These are phyloP conservation scores for Pardalotus punctatus DNA, from an alignment of 2,113 vertebrate species.

Conservation along the genomic window DNA sequence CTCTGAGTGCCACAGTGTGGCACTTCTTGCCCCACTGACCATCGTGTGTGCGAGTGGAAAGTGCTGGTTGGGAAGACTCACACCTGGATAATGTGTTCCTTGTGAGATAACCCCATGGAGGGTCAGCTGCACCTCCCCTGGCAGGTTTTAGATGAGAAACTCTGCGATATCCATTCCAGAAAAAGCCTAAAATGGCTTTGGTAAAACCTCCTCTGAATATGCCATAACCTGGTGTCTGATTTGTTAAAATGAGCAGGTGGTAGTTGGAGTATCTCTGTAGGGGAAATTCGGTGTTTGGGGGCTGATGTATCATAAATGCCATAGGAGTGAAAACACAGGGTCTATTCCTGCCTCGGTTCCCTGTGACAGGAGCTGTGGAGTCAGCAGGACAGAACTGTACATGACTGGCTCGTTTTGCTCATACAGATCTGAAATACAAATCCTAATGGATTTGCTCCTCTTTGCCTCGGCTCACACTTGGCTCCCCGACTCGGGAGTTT, in stretches of 20 bases:
- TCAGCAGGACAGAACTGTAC: neutral
- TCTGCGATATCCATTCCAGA: neutral
- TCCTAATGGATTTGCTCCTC: neutral
- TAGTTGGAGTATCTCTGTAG: neutral
- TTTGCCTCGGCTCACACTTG: neutral
- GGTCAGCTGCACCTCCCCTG: neutral
- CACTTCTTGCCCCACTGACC: neutral
- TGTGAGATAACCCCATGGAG: rapidly evolving
- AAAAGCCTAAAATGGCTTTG: neutral
- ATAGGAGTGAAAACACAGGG: rapidly evolving
- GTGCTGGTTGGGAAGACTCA: neutral
- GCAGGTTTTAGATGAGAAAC: neutral
- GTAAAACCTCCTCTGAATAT: neutral
- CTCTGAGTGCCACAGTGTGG: neutral
- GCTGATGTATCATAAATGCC: neutral
- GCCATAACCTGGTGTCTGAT: neutral
- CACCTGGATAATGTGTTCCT: neutral
- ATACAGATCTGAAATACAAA: neutral
- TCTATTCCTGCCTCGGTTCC: neutral
- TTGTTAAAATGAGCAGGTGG: neutral
- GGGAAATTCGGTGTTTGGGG: neutral
- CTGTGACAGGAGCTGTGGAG: neutral
- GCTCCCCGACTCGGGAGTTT: neutral
- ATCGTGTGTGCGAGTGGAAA: rapidly evolving
- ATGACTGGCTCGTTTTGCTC: neutral